Base-by-base conservation (phyloP, 2,888 invertebrate genomes). In the Sarcophaga carnaria region DNA sequence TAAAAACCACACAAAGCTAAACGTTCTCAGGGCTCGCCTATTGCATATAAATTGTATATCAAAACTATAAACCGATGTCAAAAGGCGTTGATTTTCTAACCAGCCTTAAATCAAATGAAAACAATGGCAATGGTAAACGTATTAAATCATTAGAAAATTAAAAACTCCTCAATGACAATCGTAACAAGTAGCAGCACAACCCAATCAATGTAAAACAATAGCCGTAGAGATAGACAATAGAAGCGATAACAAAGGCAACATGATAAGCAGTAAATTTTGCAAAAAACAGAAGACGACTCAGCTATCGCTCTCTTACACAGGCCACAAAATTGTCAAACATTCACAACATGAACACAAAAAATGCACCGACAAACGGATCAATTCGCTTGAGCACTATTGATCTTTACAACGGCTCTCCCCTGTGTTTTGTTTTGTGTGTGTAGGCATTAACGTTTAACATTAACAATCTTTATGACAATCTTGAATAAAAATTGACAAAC, bases 381-480 rank as follows among this genome's bases (percentile, higher is more conserved):
- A 63, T 80, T 62, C 22, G 66, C 25, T 82, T 20, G 54, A 47
- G 14, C 17, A 54, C 17, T 10, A 14, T 45, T 12, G 67, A 67
- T 45, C 37, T 45, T 25, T 22, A 76, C n/a, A 54, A 66, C 54
- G 2, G 17, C 54, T 54, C 14, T 54, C 17, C 54, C 14, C 17
- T 37, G 37, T 37, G 37, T 10, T 37, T 37, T 37, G 10, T 37
- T 10, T 37, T 37, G 37, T 71, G 77, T 37, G 37, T 71, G 77
- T 70, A 78, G 83, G 84, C 71, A 87, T 81, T 71, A 79, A 84
- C 81, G 84, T 79, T 87, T 87, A 84, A 69, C 81, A 82, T 87
- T 87, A 84, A 76, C 81, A 87, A 87, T 87, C 84, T 87, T 87
- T 82, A 87, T 87, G 87, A 81, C 79, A 66, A 79, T 79, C 84